phyloP scores from a whole-genome alignment of 2,888 invertebrate genomes.

The Melieria picta region DNA sequence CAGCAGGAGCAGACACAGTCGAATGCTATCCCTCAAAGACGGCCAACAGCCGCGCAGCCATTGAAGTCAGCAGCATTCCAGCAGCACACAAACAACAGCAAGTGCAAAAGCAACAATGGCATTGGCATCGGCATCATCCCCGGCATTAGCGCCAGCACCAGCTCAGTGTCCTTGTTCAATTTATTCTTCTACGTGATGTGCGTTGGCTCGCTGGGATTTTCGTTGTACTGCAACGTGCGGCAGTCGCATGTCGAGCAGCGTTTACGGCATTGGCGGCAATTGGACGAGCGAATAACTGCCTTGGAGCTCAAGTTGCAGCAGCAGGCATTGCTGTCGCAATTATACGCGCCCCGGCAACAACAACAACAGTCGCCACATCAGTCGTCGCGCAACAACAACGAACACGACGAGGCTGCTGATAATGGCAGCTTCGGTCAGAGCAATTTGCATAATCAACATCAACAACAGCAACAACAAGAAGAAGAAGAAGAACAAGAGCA shows the following conservation, averaged over 20 bases:
- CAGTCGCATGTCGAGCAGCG: constrained; percentile 63
- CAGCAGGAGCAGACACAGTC: too few relatives aligned
- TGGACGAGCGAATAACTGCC: constrained; percentile 63
- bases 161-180: constrained; percentile 59
- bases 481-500: constrained; percentile 25
- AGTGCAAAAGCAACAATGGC: constrained; percentile 27
- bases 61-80: too few relatives aligned
- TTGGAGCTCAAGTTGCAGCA: constrained; percentile 58
- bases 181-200: constrained; percentile 64
- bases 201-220: constrained; percentile 63
- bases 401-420: neutral
- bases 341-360: constrained; percentile 11
- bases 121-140: constrained; percentile 19
- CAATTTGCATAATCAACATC: constrained; percentile 31
- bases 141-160: constrained; percentile 36
- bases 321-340: constrained; percentile 24
- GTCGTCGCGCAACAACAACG: constrained; percentile 9
- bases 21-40: too few relatives aligned
- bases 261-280: constrained; percentile 59
- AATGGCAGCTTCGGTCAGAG: constrained; percentile 18
- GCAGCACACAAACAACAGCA: neutral
- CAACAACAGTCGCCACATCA: constrained; percentile 33
- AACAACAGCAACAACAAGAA: constrained; percentile 24
- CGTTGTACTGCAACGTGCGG: constrained; percentile 63
- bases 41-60: too few relatives aligned